Percentiles rank a stretch among this genome's conserved stretches.
Conservation (phyloP, 2,888 invertebrate species). For the Acrobasis suavella region DNA sequence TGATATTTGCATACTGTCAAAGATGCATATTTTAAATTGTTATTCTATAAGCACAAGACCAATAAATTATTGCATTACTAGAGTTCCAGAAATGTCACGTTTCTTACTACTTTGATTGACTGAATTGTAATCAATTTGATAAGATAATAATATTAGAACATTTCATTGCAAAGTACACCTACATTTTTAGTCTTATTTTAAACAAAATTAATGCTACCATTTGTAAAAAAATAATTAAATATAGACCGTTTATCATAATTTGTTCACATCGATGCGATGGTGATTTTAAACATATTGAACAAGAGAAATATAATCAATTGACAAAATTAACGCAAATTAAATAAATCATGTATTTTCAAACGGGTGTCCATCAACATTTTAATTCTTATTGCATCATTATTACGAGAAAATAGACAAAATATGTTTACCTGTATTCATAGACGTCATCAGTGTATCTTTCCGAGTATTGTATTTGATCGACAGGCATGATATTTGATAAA, state of each 20-base stretch:
- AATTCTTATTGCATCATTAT: not conserved
- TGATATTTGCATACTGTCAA: too few species aligned
- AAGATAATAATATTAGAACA: not conserved
- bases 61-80: too few species aligned
- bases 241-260: too few species aligned
- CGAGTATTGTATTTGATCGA: slow-evolving; percentile 94
- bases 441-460: slow-evolving; percentile 94
- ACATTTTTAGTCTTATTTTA: too few species aligned
- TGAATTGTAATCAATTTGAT: not conserved
- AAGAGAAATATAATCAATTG: not conserved
- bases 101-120: not conserved
- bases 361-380: not conserved
- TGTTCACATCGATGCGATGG: not conserved
- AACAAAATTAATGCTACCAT: too few species aligned
- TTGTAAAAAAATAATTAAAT: too few species aligned
- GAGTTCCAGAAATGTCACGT: too few species aligned
- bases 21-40: too few species aligned
- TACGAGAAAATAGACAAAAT: slow-evolving; percentile 13
- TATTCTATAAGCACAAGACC: too few species aligned
- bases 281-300: not conserved
- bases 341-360: not conserved
- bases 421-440: slow-evolving; percentile 91
- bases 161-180: not conserved
- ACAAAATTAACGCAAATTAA: not conserved
- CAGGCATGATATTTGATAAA: slow-evolving; percentile 79